Base-by-base conservation (phyloP, 1,140 invertebrate genomes). In the Drosophila azteca region DNA sequence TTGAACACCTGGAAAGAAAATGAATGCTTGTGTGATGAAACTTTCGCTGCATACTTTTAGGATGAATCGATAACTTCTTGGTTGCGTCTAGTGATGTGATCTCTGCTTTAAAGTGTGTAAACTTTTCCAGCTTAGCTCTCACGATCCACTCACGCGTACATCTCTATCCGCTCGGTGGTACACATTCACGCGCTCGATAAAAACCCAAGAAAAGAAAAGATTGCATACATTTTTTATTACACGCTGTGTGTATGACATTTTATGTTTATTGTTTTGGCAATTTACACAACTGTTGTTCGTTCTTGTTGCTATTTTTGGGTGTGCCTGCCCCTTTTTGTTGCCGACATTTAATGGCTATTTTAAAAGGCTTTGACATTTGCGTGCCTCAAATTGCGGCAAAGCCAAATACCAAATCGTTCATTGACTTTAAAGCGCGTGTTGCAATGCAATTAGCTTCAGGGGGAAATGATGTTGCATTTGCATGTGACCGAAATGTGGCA, bases 341-440 rank as follows among this genome's bases (percentile, higher is more conserved):
- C 49, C 24, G 51, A 9, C 67, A 29, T 26, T 69, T 69, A 58
- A 69, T 69, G 67, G 67, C 52, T 69, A 55, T 69, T 70, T 70
- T 69, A 70, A 70, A 70, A 70, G 50, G 71, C 71, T 66, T 79
- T 83, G 81, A 63, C 73, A 84, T 84, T 84, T 84, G 81, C 81
- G 81, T 84, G 81, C 67, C 29, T 54, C 35, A 49, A 49, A 66
- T 64, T 64, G 51, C 46, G 26, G 20, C 39, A 26, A 26, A 24
- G 17, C 13, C 29, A 45, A 49, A 73, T 66, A 59, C 48, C 61
- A 48, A 81, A 65, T 67, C 82, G 82, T 82, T 82, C 82, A 88
- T 85, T 85, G 82, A 85, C 82, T 85, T 88, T 87, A 78, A 85
- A 85, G 75, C 82, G 78, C 82, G 82, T 85, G 82, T 55, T 61